Conservation (phyloP, 2,888 invertebrate genomes). For the Apomyelois bistriatella region DNA sequence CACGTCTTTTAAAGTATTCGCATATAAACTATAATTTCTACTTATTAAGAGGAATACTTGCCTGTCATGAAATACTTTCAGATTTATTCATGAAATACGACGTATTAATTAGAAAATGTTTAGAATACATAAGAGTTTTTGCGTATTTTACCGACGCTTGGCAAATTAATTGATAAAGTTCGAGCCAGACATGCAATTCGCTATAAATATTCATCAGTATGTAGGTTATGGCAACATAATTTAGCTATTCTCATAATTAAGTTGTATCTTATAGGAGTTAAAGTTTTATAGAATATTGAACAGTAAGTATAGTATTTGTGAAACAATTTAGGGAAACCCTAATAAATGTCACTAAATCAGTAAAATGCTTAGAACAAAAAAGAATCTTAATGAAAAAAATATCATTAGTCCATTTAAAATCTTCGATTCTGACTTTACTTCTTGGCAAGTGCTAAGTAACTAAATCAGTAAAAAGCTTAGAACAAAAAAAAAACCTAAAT, state of each 20-base stretch:
- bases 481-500: no score
- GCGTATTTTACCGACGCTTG: conserved; percentile 8
- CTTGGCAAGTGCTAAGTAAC: no score
- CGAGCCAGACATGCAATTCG: conserved; percentile 26
- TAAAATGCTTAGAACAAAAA: no score
- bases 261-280: not conserved
- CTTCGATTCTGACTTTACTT: no score
- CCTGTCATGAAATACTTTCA: not conserved
- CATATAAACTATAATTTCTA: not conserved
- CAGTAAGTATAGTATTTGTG: no score
- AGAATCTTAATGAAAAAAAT: no score
- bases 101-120: conserved; percentile 12
- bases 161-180: conserved; percentile 55
- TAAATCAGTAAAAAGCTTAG: no score
- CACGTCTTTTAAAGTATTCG: not conserved
- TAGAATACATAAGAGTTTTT: conserved; percentile 12
- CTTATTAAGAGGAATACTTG: not conserved
- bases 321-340: no score
- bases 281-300: not conserved
- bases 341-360: no score
- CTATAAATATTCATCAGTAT: conserved; percentile 43
- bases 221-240: not conserved
- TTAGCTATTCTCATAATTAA: not conserved
- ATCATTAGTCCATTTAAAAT: no score
- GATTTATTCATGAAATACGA: not conserved